Evolutionary conservation across 2,797 vertebrate species (phyloP), one percentile per base, ranked within the genome.

Genomic region (Paguma larvata): DNA sequence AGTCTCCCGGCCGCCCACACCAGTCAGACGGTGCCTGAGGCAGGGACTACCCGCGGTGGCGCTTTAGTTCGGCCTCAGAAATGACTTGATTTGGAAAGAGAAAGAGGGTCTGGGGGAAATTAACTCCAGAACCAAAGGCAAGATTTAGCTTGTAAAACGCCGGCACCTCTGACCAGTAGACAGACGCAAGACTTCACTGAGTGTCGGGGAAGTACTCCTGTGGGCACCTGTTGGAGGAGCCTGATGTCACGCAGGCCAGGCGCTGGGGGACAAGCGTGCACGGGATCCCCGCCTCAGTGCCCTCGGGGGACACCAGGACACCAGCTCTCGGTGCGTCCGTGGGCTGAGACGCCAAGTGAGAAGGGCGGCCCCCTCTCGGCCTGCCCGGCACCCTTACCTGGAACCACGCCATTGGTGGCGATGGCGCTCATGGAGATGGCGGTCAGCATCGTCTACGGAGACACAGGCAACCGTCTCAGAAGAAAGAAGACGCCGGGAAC

Each of bases 371-470:
- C 56, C 4, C 56, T 12, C 18, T 21, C 32, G 0, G 18, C 48
- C 48, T 13, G 18, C 77, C 48, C 3, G 1, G 38, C 18, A 1
- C 14, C 62, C 96, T 97, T 98, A 99, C 99, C 99, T 99, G 99
- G 99, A 93, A 99, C 99, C 1, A 99, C 99, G 5, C 99, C 99
- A 9, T 99, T 99, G 63, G 99, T 99, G 86, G 99, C 99, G 32
- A 99, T 99, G 34, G 99, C 99, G 95, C 99, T 99, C 99, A 99
- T 99, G 86, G 99, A 99, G 98, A 99, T 99, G 78, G 99, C 99
- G 0, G 99, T 99, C 97, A 99, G 98, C 99, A 99, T 99, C 2
- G 99, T 99, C 99, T 99, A 98, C 83, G 88, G 73, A 97, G 93
- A 70, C 89, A 94, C 91, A 65, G n/a, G 63, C 0, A 2, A 12